Evolutionary conservation across 2,113 vertebrate species (phyloP).

Genomic region (Oplegnathus fasciatus): DNA sequence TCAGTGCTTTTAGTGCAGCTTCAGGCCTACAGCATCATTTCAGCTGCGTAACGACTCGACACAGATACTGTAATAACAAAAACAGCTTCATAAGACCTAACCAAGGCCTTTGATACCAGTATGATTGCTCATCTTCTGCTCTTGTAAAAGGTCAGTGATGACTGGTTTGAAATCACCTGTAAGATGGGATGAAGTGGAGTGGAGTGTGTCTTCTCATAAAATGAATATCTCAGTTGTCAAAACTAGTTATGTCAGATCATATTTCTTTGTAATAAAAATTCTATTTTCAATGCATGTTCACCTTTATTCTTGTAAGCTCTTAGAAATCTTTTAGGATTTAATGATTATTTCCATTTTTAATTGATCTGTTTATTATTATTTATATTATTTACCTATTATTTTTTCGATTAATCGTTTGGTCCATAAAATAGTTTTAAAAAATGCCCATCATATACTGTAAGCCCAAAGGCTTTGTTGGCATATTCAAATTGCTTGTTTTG

Average conservation of each 20-base stretch:
- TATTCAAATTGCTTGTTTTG: background rate
- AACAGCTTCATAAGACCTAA: conserved; percentile 1
- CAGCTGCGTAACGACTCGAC: background rate
- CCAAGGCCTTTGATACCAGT: background rate
- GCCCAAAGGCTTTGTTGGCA: background rate
- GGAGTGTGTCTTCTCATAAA: background rate
- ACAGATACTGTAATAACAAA: background rate
- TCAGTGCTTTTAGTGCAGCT: background rate
- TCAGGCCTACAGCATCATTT: background rate
- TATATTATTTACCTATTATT: no score
- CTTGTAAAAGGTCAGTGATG: background rate
- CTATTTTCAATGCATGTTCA: background rate
- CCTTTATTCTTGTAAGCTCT: background rate
- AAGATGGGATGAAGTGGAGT: background rate
- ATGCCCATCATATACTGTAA: background rate
- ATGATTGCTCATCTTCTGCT: conserved; percentile 1
- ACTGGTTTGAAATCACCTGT: background rate
- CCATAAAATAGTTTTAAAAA: background rate
- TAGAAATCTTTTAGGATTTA: background rate
- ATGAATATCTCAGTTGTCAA: background rate
- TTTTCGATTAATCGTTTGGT: background rate
- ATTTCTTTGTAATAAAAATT: background rate
- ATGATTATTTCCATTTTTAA: background rate
- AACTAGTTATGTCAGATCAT: background rate
- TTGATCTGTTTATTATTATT: background rate